These are phyloP conservation scores for Brachycybe producta DNA, from an alignment of 2,888 invertebrate genomes.

Conservation along the genomic window DNA sequence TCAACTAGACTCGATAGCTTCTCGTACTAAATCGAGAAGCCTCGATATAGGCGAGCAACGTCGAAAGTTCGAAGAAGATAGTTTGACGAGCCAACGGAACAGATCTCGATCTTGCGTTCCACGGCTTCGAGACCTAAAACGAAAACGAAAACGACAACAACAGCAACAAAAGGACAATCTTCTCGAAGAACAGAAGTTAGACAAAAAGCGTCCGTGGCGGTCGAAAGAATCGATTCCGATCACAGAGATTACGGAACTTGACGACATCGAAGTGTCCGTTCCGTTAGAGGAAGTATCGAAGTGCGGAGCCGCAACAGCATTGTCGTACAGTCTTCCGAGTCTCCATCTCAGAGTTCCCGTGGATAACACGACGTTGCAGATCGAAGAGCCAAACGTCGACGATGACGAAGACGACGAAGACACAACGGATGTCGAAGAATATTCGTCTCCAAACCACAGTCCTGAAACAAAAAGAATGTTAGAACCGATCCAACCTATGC, in stretches of 20 bases:
- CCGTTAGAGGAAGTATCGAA: neutral
- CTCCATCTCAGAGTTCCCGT: conserved; percentile 2
- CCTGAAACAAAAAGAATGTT: too few relatives aligned
- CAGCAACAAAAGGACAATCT: conserved; percentile 1
- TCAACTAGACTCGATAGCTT: neutral
- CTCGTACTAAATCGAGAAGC: conserved; percentile 13
- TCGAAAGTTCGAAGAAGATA: neutral
- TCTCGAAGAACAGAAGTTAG: neutral
- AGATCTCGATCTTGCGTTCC: conserved; percentile 5
- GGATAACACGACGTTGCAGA: neutral
- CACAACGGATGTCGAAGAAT: too few relatives aligned
- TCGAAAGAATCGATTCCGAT: conserved; percentile 15
- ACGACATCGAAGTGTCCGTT: neutral
- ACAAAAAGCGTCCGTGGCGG: conserved; percentile 3
- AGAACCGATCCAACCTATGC: too few relatives aligned
- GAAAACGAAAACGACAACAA: conserved; percentile 10
- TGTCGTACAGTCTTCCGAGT: conserved; percentile 13
- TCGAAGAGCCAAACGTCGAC: neutral
- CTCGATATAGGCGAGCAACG: conserved; percentile 13
- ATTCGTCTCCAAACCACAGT: too few relatives aligned
- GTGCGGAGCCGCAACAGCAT: neutral
- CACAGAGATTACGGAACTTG: neutral
- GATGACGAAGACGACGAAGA: neutral
- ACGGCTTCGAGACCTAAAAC: conserved; percentile 13
- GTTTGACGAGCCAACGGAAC: neutral